Evolutionary conservation across 2,797 vertebrate genomes (phyloP).

Genomic region (Myotis findleyi): DNA sequence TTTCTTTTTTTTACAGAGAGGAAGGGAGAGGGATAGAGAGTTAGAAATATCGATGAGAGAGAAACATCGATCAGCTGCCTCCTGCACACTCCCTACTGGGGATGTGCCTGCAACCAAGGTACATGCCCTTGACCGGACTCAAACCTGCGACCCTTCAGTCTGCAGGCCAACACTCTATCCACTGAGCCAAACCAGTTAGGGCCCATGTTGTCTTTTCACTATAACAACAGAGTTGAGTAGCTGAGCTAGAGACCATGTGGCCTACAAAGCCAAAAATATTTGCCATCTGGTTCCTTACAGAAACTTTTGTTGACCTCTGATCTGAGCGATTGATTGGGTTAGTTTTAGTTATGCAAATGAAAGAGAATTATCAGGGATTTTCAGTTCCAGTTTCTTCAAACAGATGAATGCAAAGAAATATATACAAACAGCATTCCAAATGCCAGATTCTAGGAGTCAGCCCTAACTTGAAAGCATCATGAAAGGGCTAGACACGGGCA

Average conservation of each 20-base stretch:
- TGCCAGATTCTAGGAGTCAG: constrained; percentile 8
- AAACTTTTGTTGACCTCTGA: background rate
- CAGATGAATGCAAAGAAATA: background rate
- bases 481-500: background rate
- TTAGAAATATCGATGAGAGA: too few relatives aligned
- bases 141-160: too few relatives aligned
- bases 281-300: background rate
- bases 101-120: too few relatives aligned
- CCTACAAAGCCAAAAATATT: background rate
- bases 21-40: too few relatives aligned
- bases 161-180: too few relatives aligned
- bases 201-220: background rate
- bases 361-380: constrained; percentile 7
- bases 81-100: too few relatives aligned
- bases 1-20: too few relatives aligned
- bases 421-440: background rate
- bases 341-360: background rate
- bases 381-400: background rate
- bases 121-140: too few relatives aligned
- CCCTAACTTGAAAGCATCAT: background rate
- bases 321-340: background rate
- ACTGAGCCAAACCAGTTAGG: too few relatives aligned
- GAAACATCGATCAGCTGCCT: too few relatives aligned
- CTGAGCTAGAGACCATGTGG: background rate
- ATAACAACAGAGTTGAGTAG: background rate